These are phyloP conservation scores for Lamprotornis superbus DNA, from an alignment of 2,113 vertebrate species.

Conservation along the genomic window DNA sequence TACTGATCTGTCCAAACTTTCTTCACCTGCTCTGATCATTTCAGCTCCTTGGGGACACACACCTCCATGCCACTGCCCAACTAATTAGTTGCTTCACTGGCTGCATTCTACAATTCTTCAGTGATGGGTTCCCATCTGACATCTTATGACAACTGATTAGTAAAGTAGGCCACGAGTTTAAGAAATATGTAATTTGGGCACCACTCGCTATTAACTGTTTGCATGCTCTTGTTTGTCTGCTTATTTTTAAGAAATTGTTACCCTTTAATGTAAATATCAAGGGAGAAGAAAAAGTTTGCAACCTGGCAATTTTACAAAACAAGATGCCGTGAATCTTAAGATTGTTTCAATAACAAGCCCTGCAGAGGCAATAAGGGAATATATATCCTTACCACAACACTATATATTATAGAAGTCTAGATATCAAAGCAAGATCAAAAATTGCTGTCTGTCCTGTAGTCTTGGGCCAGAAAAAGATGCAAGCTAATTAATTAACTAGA, in stretches of 20 bases:
- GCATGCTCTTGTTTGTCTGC: background rate
- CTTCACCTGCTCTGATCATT: slow-evolving; percentile 70
- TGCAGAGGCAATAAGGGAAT: background rate
- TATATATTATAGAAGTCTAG: background rate
- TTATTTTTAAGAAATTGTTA: background rate
- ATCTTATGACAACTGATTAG: slow-evolving; percentile 74
- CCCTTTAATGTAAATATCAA: background rate
- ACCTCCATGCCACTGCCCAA: slow-evolving; percentile 73
- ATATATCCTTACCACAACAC: background rate
- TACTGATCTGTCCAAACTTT: slow-evolving; percentile 46
- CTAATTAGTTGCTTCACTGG: slow-evolving; percentile 76
- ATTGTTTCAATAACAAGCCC: background rate
- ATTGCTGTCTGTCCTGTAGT: background rate
- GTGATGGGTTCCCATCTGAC: slow-evolving; percentile 70
- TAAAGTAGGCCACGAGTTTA: slow-evolving; percentile 74
- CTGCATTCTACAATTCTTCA: slow-evolving; percentile 68
- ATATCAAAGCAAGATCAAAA: slow-evolving; percentile 11
- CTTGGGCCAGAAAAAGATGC: background rate
- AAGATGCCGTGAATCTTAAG: background rate
- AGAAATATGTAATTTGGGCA: slow-evolving; percentile 65
- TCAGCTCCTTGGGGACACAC: slow-evolving; percentile 60
- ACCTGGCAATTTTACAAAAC: background rate
- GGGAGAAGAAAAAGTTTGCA: background rate
- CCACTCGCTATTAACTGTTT: slow-evolving; percentile 65
- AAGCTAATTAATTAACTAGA: slow-evolving; percentile 41